Conservation (phyloP, 2,113 vertebrate genomes). For the Oncorhynchus nerka region DNA sequence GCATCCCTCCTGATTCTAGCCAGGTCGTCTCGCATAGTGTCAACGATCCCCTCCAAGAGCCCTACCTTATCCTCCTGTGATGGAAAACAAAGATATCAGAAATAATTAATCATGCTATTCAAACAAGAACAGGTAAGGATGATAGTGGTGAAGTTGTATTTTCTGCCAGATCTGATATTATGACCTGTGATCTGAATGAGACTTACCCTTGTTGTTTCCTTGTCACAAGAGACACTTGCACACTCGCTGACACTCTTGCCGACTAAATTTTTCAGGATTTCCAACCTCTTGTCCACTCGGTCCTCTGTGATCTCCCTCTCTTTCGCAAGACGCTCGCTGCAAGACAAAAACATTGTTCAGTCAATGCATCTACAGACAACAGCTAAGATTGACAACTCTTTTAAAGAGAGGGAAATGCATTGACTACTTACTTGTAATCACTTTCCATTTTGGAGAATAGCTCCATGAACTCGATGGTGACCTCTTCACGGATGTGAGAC, state of each 20-base stretch:
- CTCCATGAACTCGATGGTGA: slow-evolving; percentile 76
- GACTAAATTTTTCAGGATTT: slow-evolving; percentile 83
- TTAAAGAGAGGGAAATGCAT: slow-evolving; percentile 4
- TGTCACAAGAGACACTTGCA: not conserved
- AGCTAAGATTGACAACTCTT: not conserved
- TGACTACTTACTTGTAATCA: slow-evolving; percentile 77
- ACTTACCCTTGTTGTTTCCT: not conserved
- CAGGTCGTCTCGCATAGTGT: slow-evolving; percentile 79
- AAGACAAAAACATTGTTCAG: not conserved
- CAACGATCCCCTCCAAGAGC: slow-evolving; percentile 74
- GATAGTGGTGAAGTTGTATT: not conserved
- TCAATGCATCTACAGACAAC: not conserved
- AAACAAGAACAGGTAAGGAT: not conserved
- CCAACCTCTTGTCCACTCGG: slow-evolving; percentile 77
- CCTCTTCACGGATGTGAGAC: slow-evolving; percentile 83
- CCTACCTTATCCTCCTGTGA: slow-evolving; percentile 49
- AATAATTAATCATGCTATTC: no score
- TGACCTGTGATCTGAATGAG: not conserved
- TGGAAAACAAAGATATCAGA: not conserved
- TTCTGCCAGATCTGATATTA: no score
- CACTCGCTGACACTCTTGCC: slow-evolving; percentile 32
- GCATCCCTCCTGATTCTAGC: slow-evolving; percentile 82
- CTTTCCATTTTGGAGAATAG: slow-evolving; percentile 78
- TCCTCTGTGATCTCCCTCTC: slow-evolving; percentile 79
- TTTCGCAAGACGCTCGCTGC: slow-evolving; percentile 69